Percentiles rank a stretch among this genome's conserved stretches.
These are phyloP conservation scores for Latrodectus hesperus DNA, from an alignment of 2,888 invertebrate genomes.

Conservation along the genomic window DNA sequence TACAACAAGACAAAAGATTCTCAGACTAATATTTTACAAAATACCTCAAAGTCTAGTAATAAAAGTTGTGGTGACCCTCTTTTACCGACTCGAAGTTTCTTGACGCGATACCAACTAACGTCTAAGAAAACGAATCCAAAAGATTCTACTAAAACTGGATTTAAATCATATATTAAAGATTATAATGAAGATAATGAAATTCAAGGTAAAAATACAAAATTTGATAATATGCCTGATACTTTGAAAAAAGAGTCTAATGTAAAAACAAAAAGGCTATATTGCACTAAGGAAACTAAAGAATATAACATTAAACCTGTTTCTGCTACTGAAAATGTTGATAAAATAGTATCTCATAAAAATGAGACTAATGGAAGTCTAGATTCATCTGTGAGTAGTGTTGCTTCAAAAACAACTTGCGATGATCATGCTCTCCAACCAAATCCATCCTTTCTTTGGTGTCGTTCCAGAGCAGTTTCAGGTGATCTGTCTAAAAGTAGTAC, in stretches of 20 bases:
- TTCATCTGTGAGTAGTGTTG: not conserved
- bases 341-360: too few species aligned
- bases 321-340: not conserved
- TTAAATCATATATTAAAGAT: not conserved
- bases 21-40: not conserved
- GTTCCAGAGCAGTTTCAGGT: constrained; percentile 30
- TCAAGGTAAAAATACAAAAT: not conserved
- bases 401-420: not conserved
- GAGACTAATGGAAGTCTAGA: not conserved
- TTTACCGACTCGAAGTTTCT: constrained; percentile 47
- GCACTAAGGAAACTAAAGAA: not conserved
- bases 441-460: constrained; percentile 61
- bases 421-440: constrained; percentile 39
- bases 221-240: not conserved
- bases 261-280: not conserved
- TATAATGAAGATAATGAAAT: not conserved
- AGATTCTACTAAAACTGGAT: not conserved
- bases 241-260: not conserved
- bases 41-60: not conserved
- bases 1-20: not conserved
- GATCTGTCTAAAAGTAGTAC: constrained; percentile 57
- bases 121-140: not conserved
- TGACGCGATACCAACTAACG: constrained; percentile 44
- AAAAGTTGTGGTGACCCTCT: constrained; percentile 41
- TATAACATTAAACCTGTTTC: not conserved